Evolutionary conservation across 1,140 invertebrate genomes (phyloP).

Genomic region (Bombus pyrosoma): DNA sequence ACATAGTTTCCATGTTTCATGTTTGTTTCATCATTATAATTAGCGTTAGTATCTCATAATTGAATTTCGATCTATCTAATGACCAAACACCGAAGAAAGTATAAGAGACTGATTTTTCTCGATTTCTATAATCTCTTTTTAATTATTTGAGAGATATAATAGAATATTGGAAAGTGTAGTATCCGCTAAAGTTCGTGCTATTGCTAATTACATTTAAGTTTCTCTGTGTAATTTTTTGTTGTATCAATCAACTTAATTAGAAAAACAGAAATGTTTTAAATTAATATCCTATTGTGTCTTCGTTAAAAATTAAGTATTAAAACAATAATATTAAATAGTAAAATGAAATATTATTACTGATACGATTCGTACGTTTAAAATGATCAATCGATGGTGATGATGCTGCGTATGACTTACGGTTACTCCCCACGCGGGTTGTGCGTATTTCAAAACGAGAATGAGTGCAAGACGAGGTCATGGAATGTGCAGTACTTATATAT

Average conservation of each 20-base stretch:
- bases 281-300: neutral
- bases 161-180: neutral
- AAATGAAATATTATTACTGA: neutral
- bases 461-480: constrained; percentile 4
- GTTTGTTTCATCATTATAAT: neutral
- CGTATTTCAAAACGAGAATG: constrained; percentile 24
- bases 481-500: neutral
- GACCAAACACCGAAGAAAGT: neutral
- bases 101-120: neutral
- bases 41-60: neutral
- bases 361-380: neutral
- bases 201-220: neutral
- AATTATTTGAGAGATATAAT: neutral
- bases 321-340: neutral
- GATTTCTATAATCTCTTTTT: neutral
- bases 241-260: neutral
- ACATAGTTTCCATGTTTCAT: constrained; percentile 2
- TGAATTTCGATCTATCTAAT: neutral
- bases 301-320: neutral
- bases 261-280: neutral
- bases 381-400: neutral
- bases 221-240: neutral
- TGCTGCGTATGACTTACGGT: neutral
- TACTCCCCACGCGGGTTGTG: neutral
- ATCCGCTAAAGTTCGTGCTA: neutral